Conservation (phyloP, 2,797 vertebrate species). For the Cottoperca gobio region DNA sequence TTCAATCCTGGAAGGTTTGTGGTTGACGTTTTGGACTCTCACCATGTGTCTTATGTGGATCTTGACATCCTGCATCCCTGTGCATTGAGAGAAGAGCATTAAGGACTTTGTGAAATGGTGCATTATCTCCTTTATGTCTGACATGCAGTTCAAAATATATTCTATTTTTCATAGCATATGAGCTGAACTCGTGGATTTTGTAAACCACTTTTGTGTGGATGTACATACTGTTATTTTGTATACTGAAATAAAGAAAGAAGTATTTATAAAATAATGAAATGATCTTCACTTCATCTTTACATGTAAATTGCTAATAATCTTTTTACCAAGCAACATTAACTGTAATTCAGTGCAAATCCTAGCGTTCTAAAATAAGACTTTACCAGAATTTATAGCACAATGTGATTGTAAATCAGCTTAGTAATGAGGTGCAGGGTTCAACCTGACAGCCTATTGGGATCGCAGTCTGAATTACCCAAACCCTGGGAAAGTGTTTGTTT, state of each 20-base stretch:
- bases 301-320: slow-evolving; percentile 18
- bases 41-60: slow-evolving; percentile 66
- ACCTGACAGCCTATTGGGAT: slow-evolving; percentile 50
- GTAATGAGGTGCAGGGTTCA: slow-evolving; percentile 62
- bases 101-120: slow-evolving; percentile 73
- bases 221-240: slow-evolving; percentile 96
- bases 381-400: slow-evolving; percentile 50
- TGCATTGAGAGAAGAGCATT: slow-evolving; percentile 70
- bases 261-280: slow-evolving; percentile 96
- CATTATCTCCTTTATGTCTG: slow-evolving; percentile 77
- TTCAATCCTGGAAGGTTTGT: slow-evolving; percentile 68
- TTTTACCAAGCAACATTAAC: slow-evolving; percentile 34
- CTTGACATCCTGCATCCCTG: slow-evolving; percentile 72
- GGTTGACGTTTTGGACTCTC: slow-evolving; percentile 71
- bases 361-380: slow-evolving; percentile 67
- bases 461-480: slow-evolving; percentile 54
- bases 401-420: slow-evolving; percentile 68
- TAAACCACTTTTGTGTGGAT: slow-evolving; percentile 94
- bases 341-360: slow-evolving; percentile 60
- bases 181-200: slow-evolving; percentile 80
- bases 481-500: slow-evolving; percentile 81
- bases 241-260: slow-evolving; percentile 92
- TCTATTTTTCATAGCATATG: slow-evolving; percentile 79
- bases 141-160: slow-evolving; percentile 74
- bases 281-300: slow-evolving; percentile 75